Conservation (phyloP, 2,113 vertebrate species). For the Cyrtonyx montezumae region DNA sequence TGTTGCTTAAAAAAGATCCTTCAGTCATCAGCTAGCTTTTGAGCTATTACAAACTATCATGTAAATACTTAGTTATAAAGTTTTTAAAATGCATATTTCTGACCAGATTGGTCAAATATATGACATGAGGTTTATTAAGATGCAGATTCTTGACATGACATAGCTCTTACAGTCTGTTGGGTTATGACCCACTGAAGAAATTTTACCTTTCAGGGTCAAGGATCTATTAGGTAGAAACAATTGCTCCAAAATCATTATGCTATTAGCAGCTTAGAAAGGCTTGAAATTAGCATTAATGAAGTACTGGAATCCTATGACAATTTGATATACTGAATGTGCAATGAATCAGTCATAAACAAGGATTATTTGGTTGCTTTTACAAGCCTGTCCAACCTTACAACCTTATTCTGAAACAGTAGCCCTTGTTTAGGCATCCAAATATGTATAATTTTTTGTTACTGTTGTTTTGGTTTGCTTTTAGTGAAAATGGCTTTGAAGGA, state of each 20-base stretch:
- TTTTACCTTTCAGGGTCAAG: not conserved
- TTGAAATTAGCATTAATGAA: not conserved
- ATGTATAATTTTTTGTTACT: too few relatives aligned
- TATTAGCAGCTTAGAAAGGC: not conserved
- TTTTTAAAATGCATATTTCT: not conserved
- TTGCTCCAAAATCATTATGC: not conserved
- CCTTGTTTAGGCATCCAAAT: not conserved
- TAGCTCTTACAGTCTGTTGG: not conserved
- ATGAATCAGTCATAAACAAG: not conserved
- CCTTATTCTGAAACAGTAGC: not conserved
- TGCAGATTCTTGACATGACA: not conserved
- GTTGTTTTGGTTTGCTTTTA: not conserved
- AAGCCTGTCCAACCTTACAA: not conserved
- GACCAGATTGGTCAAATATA: not conserved
- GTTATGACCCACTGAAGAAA: not conserved
- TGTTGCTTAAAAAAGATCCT: not conserved
- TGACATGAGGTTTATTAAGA: not conserved
- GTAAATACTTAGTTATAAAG: not conserved
- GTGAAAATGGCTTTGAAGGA: not conserved
- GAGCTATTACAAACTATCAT: not conserved
- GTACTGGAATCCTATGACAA: not conserved
- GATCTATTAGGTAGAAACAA: not conserved
- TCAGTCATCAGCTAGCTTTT: not conserved
- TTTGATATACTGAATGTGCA: not conserved
- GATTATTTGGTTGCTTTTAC: not conserved